Conservation (phyloP, 2,888 invertebrate species). For the Arctia plantaginis region DNA sequence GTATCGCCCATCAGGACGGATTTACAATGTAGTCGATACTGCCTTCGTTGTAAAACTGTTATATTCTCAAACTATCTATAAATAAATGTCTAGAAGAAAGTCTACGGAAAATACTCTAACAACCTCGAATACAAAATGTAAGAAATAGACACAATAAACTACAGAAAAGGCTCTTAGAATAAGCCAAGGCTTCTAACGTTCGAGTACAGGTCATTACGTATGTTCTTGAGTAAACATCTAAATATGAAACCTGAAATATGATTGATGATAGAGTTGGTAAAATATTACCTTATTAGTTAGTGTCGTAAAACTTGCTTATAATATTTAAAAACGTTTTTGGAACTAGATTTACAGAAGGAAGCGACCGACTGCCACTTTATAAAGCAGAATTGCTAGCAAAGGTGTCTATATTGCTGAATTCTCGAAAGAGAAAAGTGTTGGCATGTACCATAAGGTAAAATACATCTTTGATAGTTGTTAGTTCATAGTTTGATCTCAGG, state of each 20-base stretch:
- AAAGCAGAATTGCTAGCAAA: not conserved
- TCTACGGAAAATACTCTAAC: not conserved
- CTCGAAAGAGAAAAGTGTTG: not conserved
- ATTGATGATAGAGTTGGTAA: constrained; percentile 15
- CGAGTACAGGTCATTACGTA: constrained; percentile 37
- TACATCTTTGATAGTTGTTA: constrained; percentile 1
- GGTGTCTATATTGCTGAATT: not conserved
- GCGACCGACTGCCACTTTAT: not conserved
- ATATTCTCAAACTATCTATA: not conserved
- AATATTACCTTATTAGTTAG: not conserved
- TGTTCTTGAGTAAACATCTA: constrained; percentile 37
- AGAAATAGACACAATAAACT: constrained; percentile 41
- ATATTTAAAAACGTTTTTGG: not conserved
- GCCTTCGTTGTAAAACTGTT: not conserved
- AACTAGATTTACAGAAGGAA: not conserved
- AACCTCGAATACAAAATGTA: constrained; percentile 29
- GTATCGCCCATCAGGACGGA: not conserved
- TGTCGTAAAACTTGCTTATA: no score
- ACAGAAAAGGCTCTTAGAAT: constrained; percentile 40
- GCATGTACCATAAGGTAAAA: not conserved
- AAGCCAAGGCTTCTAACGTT: constrained; percentile 48
- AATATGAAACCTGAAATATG: constrained; percentile 49
- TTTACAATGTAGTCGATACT: not conserved
- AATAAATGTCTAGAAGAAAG: not conserved
- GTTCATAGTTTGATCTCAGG: not conserved